Base-by-base conservation (phyloP, 2,888 invertebrate genomes). In the Electrophaes corylata region DNA sequence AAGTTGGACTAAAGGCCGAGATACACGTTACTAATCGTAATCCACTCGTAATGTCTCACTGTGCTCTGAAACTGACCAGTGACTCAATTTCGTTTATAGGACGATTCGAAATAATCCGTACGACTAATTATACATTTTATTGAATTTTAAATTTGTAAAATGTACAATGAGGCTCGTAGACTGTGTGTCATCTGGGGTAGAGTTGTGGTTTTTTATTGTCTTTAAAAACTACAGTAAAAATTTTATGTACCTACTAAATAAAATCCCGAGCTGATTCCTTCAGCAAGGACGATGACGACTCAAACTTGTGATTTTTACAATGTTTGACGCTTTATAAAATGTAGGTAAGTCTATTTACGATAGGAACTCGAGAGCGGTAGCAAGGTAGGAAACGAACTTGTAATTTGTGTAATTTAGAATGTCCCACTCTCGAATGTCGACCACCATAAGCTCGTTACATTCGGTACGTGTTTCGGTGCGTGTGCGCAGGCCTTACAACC, bases 401-500 rank as follows among this genome's bases (percentile, higher is more conserved):
- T 39, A 50, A 31, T 12, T 29, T 20, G 14, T 43, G 35, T 14
- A 20, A 46, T 37, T 10, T 16, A 26, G 45, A 45, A 45, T 18
- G 31, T 31, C 23, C 43, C 23, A 14, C 43, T 31, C 31, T 18
- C 18, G 37, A 16, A 37, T 37, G 37, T 37, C 16, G 31, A 19
- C 2, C 31, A 29, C 11, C 11, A 14, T 11, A 1, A 12, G 41
- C 39, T 44, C 18, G 40, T 40, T 49, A 31, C 40, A 26, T 48
- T 39, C 10, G 6, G 49, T 49, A 20, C 53, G 53, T 50, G 50
- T 43, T 51, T 35, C 16, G 39, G 43, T 14, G 57, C 52, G 57
- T 55, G 59, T 60, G 59, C 31, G 41, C 43, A 14, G 12, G 55
- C 50, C 55, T 44, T 50, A 52, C 60, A 64, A 58, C 67, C 69